phyloP scores from a whole-genome alignment of 2,797 vertebrate genomes.

The Brachymystax lenok region DNA sequence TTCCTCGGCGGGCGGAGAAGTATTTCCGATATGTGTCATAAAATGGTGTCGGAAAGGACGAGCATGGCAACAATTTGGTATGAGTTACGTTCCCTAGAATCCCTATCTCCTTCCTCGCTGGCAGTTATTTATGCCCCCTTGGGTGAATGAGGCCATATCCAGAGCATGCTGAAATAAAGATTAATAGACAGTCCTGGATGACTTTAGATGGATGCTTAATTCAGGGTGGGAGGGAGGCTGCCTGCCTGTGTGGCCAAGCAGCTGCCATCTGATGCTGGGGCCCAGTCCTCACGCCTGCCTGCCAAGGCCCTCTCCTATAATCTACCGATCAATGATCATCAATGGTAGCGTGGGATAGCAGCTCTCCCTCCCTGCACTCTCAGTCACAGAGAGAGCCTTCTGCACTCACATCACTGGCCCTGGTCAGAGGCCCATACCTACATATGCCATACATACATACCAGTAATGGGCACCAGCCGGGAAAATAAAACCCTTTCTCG shows the following conservation, averaged over 20 bases:
- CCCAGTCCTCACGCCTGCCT: constrained; percentile 40
- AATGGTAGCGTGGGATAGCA: constrained; percentile 57
- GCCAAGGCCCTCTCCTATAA: constrained; percentile 45
- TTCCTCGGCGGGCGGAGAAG: constrained; percentile 35
- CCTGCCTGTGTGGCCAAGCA: constrained; percentile 10
- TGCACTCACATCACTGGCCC: constrained; percentile 23
- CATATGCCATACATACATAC: background rate
- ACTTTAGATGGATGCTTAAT: constrained; percentile 28
- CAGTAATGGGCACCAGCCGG: background rate
- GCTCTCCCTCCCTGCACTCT: constrained; percentile 22
- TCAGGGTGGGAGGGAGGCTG: background rate
- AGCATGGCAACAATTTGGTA: constrained; percentile 39
- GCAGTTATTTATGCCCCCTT: constrained; percentile 37
- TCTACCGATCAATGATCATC: constrained; percentile 65
- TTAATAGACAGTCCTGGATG: constrained; percentile 39
- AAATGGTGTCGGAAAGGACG: constrained; percentile 44
- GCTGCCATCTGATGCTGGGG: constrained; percentile 24
- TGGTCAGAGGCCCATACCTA: background rate
- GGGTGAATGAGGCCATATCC: constrained; percentile 51
- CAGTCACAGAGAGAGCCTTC: background rate
- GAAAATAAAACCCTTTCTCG: background rate
- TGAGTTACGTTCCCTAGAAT: constrained; percentile 29
- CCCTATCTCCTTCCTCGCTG: constrained; percentile 11
- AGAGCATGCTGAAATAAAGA: constrained; percentile 50
- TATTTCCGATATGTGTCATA: constrained; percentile 46